Percentiles rank a stretch among this genome's conserved stretches.
phyloP scores from a whole-genome alignment of 2,113 vertebrate genomes.

The Odobenus rosmarus region DNA sequence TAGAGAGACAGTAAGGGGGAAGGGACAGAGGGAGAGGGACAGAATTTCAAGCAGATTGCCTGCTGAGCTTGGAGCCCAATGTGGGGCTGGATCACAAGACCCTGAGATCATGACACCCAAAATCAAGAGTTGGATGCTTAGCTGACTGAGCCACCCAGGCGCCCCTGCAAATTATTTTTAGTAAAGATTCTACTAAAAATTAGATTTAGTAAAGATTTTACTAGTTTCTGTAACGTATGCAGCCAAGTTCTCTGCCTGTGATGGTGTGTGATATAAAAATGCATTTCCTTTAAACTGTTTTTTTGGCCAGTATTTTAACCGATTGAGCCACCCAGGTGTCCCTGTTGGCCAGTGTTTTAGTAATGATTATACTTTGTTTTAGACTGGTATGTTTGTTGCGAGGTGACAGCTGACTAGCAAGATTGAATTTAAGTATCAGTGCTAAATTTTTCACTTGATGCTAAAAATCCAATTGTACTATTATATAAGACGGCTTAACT shows the following conservation, averaged over 20 bases:
- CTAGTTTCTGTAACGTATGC: background rate
- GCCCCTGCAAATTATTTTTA: background rate
- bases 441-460: background rate
- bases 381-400: background rate
- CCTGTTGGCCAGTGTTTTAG: background rate
- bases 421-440: background rate
- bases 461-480: background rate
- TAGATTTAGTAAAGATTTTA: background rate
- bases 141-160: background rate
- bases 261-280: background rate
- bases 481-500: background rate
- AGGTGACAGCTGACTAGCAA: background rate
- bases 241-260: background rate
- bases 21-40: background rate
- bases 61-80: background rate
- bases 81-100: background rate
- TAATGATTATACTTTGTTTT: conserved; percentile 37
- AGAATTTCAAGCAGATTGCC: background rate
- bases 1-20: background rate
- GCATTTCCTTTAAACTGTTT: background rate
- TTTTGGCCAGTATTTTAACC: background rate
- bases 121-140: background rate
- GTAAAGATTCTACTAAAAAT: background rate
- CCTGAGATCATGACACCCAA: background rate
- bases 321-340: too few relatives aligned